Evolutionary conservation across 2,888 invertebrate genomes (phyloP).

Genomic region (Oscheius sp.): DNA sequence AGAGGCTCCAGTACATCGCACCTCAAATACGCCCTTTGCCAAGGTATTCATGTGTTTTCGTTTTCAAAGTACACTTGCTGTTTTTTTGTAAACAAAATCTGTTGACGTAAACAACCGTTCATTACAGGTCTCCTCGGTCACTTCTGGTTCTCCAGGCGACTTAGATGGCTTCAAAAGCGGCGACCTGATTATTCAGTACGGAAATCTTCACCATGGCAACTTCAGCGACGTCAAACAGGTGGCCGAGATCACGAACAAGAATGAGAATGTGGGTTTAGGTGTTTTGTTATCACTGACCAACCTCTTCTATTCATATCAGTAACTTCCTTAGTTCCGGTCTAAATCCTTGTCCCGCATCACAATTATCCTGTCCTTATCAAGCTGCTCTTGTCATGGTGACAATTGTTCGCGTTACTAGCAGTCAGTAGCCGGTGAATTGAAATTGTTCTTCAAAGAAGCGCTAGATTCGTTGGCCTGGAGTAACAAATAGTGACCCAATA

Average conservation of each 20-base stretch:
- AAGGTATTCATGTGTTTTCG: conserved; percentile 25
- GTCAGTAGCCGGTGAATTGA: too few species aligned
- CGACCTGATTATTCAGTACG: conserved; percentile 68
- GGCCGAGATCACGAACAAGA: conserved; percentile 51
- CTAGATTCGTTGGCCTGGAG: too few species aligned
- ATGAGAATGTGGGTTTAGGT: conserved; percentile 53
- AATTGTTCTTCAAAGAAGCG: too few species aligned
- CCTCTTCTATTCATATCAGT: neutral
- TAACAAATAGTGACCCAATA: too few species aligned
- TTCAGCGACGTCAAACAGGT: conserved; percentile 60
- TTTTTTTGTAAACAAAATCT: neutral
- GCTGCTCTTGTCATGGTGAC: too few species aligned
- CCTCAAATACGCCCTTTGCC: conserved; percentile 61
- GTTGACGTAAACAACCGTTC: neutral
- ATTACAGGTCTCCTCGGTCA: conserved; percentile 44
- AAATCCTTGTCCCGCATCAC: too few species aligned
- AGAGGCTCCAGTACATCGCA: conserved; percentile 51
- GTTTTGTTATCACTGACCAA: neutral
- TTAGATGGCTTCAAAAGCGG: conserved; percentile 53
- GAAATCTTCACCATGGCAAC: conserved; percentile 64
- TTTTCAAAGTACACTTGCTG: neutral
- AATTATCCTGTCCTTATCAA: too few species aligned
- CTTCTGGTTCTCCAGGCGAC: conserved; percentile 54
- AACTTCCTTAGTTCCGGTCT: too few species aligned
- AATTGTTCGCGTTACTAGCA: too few species aligned